Evolutionary conservation across 2,797 vertebrate species (phyloP), one percentile per base, ranked within the genome.

Genomic region (Borostomias antarcticus): DNA sequence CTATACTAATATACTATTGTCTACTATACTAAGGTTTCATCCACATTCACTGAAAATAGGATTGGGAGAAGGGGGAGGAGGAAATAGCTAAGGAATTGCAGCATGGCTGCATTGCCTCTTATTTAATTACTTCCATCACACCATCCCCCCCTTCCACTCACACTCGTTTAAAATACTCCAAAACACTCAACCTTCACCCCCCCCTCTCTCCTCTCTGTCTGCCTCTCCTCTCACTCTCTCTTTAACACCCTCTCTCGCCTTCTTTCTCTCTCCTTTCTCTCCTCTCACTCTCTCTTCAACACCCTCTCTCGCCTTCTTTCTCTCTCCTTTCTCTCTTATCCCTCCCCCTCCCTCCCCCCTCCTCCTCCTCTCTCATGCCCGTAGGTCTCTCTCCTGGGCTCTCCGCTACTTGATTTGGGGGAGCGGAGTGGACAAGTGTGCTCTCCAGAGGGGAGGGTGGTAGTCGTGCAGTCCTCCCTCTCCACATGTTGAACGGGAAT

Each of bases 101-200:
- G 80, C 72, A 69, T 64, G 74, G 77, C 54, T 1, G 67, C 73
- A 50, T 68, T 66, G 63, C 77, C 80, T 51, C 74, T 85, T 73
- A 76, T 85, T 85, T 85, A 88, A 89, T 89, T 84, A 87, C 85
- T 86, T 87, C 85, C 85, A 84, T 86, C 74, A 79, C 72, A 69
- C 77, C 54, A 3, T 11, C 28, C 21, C 23, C 32, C 32, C 47
- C 56, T 40, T 17, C 56, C 29, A 25, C 35, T 51, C 56, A 23
- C 13, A 25, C 62, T 32, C 54, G 21, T 75, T 81, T 74, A 68
- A 81, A 76, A 72, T 54, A 67, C 64, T 62, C 56, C 52, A 73
- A 56, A 57, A 72, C 66, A 23, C 51, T 79, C 68, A 70, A 68
- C 77, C 69, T 64, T 64, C 28, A 57, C 52, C 69, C 72, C 30